phyloP scores from a whole-genome alignment of 2,113 vertebrate genomes.

The Vicugna pacos region DNA sequence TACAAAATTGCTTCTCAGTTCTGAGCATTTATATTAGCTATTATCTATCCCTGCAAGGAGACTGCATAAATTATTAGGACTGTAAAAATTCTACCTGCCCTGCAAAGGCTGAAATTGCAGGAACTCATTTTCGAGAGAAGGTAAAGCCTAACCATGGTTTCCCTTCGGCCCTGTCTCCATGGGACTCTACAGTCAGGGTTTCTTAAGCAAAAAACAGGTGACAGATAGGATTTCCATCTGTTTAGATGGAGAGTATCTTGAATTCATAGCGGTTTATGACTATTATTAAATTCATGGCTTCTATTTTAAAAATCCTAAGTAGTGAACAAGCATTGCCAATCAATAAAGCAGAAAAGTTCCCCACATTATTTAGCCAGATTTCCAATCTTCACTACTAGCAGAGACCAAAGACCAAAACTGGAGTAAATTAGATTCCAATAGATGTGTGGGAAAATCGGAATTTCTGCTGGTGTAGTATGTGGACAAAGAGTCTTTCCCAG shows the following conservation, averaged over 20 bases:
- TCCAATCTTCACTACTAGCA: not conserved
- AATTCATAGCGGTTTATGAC: constrained; percentile 35
- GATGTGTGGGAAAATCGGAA: constrained; percentile 67
- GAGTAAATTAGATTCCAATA: constrained; percentile 32
- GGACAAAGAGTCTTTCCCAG: constrained; percentile 70
- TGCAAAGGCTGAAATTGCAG: constrained; percentile 16
- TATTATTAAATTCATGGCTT: constrained; percentile 41
- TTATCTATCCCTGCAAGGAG: not conserved
- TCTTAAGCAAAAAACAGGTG: not conserved
- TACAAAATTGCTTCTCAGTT: constrained; percentile 48
- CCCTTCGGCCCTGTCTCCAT: not conserved
- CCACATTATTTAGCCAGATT: constrained; percentile 22
- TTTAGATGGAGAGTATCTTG: not conserved
- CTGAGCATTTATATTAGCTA: constrained; percentile 43
- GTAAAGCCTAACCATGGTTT: constrained; percentile 35
- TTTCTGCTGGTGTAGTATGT: constrained; percentile 25
- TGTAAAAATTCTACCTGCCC: constrained; percentile 42
- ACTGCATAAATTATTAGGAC: constrained; percentile 15
- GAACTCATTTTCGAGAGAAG: constrained; percentile 57
- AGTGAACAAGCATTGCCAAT: not conserved
- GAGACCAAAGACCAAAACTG: not conserved
- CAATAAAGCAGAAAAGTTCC: not conserved
- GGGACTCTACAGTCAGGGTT: not conserved
- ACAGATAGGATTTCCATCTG: constrained; percentile 36
- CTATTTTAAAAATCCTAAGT: constrained; percentile 48